A percentile compares a stretch with the other conserved stretches of the same genome.
These are phyloP conservation scores for Hanleya hanleyi DNA, from an alignment of 2,888 invertebrate genomes.

Conservation along the genomic window DNA sequence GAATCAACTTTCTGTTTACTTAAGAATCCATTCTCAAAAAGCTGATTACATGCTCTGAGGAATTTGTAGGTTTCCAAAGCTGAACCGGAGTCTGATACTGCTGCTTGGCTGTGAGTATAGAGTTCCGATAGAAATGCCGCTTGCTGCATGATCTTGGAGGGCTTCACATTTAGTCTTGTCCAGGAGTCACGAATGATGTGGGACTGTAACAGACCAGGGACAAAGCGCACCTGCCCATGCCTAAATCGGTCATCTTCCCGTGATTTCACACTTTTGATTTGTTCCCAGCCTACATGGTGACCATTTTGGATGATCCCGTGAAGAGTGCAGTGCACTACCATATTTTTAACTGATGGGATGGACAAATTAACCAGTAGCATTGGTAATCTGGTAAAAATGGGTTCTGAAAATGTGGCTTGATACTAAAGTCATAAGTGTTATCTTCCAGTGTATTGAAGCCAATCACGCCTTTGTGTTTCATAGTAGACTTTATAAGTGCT, in stretches of 20 bases:
- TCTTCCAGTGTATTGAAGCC: background rate
- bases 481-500: background rate
- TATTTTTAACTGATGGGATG: background rate
- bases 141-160: background rate
- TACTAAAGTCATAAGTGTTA: background rate
- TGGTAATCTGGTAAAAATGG: background rate
- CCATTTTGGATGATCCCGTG: background rate
- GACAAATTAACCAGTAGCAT: background rate
- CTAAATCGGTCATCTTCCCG: background rate
- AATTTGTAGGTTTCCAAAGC: background rate
- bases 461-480: background rate
- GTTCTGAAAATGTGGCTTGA: background rate
- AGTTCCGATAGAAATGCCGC: background rate
- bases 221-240: background rate
- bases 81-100: background rate
- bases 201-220: background rate
- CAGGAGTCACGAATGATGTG: background rate
- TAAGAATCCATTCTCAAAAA: background rate
- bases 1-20: background rate
- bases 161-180: background rate
- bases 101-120: background rate
- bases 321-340: slow-evolving; percentile 1
- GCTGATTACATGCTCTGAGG: slow-evolving; percentile 1
- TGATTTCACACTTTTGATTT: background rate
- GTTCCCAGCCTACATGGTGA: background rate